These are phyloP conservation scores for Manis crassicaudata DNA, from an alignment of 2,797 vertebrate genomes.

Conservation along the genomic window DNA sequence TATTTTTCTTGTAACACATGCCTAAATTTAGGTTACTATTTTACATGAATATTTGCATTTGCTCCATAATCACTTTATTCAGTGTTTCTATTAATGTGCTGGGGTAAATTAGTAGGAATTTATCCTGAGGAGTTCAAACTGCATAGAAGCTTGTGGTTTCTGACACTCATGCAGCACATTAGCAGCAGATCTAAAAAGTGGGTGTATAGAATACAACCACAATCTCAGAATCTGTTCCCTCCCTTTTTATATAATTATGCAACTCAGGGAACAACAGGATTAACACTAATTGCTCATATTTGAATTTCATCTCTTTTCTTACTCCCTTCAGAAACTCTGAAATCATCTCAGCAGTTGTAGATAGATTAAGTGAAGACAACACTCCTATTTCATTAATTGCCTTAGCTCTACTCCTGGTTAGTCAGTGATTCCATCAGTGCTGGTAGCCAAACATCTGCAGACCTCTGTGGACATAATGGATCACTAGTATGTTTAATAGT, in stretches of 20 bases:
- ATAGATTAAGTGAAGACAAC: neutral
- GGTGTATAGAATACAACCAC: fast-evolving
- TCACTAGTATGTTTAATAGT: neutral
- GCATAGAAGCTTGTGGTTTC: neutral
- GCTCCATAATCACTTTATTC: neutral
- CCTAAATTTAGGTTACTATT: constrained; percentile 26
- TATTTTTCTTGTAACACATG: neutral
- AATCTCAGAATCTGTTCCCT: neutral
- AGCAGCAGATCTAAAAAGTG: neutral
- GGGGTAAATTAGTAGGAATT: neutral
- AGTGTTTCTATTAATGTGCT: neutral
- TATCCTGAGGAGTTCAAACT: neutral
- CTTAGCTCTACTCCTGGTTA: neutral
- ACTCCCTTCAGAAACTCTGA: neutral
- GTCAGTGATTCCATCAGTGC: neutral
- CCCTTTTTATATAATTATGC: neutral
- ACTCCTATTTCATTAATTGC: neutral
- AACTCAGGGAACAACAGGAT: neutral
- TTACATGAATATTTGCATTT: neutral
- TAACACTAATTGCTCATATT: neutral
- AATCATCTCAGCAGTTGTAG: neutral
- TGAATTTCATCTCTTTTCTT: neutral
- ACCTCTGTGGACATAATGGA: neutral
- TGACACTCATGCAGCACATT: neutral
- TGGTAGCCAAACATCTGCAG: neutral